A percentile compares a stretch with the other conserved stretches of the same genome.
phyloP scores from a whole-genome alignment of 2,888 invertebrate genomes.

The Spialia ferax region DNA sequence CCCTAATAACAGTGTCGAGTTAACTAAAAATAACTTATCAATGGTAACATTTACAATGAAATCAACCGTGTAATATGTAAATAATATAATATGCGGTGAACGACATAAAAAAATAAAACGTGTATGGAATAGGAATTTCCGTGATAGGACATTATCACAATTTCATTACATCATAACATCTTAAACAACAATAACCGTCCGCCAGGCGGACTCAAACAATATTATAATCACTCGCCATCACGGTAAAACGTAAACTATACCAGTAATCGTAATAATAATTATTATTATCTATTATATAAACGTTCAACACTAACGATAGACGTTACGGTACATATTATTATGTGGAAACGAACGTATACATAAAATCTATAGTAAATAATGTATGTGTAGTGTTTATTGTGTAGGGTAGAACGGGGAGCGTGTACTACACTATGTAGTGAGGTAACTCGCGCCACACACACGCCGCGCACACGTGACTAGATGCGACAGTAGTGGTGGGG shows the following conservation, averaged over 20 bases:
- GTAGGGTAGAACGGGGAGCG: background rate
- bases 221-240: slow-evolving; percentile 42
- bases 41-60: slow-evolving; percentile 85
- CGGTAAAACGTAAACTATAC: slow-evolving; percentile 44
- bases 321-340: slow-evolving; percentile 52
- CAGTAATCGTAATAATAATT: slow-evolving; percentile 61
- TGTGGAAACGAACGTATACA: slow-evolving; percentile 59
- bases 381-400: too few relatives aligned
- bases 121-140: slow-evolving; percentile 82
- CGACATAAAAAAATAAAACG: slow-evolving; percentile 78
- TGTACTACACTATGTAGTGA: background rate
- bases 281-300: slow-evolving; percentile 39
- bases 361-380: slow-evolving; percentile 60
- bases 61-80: slow-evolving; percentile 60
- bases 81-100: slow-evolving; percentile 67
- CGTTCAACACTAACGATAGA: slow-evolving; percentile 60
- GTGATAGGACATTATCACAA: slow-evolving; percentile 83
- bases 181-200: slow-evolving; percentile 51
- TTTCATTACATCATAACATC: slow-evolving; percentile 54
- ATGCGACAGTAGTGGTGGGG: background rate
- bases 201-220: slow-evolving; percentile 58
- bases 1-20: slow-evolving; percentile 43
- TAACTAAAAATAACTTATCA: slow-evolving; percentile 80
- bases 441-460: slow-evolving; percentile 2
- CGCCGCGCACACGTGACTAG: background rate